Evolutionary conservation across 2,888 invertebrate species (phyloP).

Genomic region (Rhagonycha lutea): DNA sequence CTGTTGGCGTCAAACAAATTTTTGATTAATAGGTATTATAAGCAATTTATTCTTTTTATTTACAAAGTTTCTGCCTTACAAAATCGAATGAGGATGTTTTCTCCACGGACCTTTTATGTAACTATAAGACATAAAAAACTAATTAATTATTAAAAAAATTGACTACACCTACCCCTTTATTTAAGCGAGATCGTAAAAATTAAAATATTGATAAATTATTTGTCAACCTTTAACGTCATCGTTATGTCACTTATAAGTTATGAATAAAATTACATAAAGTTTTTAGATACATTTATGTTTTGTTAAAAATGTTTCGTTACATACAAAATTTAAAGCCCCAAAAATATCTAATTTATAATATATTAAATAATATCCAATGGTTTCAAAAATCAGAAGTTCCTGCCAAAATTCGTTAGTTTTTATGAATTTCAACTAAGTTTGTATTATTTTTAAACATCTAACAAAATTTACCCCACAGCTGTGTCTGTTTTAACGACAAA

Average conservation of each 20-base stretch:
- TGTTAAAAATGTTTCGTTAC: slow-evolving; percentile 5
- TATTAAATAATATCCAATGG: not conserved
- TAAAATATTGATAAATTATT: not conserved
- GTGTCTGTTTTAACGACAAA: not conserved
- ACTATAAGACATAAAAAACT: no score
- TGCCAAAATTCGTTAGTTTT: slow-evolving; percentile 6
- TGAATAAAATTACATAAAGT: not conserved
- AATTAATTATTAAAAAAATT: no score
- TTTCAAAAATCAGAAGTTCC: not conserved
- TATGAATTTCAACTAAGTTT: not conserved
- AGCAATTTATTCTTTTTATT: no score
- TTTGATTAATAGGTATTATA: no score
- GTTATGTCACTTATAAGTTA: not conserved
- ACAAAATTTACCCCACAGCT: not conserved
- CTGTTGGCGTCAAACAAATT: no score
- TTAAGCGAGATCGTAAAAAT: no score
- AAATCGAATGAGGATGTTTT: no score
- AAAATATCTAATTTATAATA: not conserved
- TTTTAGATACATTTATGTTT: not conserved
- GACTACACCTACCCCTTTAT: no score
- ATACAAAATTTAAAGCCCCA: not conserved
- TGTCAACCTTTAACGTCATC: not conserved
- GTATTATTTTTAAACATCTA: not conserved
- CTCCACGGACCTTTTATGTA: no score
- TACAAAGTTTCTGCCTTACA: no score